These are phyloP conservation scores for Datnioides undecimradiatus DNA, from an alignment of 2,113 vertebrate species.

Conservation along the genomic window DNA sequence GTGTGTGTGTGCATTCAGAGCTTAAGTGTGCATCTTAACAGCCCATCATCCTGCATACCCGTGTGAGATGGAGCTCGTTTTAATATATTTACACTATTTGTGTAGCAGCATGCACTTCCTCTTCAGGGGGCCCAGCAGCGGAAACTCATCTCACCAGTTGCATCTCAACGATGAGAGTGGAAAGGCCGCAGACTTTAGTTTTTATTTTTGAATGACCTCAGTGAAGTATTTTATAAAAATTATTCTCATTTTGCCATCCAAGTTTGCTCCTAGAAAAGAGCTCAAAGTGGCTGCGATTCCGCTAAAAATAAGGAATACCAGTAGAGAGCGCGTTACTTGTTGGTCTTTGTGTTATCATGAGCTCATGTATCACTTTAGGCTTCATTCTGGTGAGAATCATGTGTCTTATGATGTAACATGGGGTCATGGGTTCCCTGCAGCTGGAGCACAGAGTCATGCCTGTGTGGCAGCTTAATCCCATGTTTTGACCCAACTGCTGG, in stretches of 20 bases:
- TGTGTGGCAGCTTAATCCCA: neutral
- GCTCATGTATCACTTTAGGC: neutral
- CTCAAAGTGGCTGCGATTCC: neutral
- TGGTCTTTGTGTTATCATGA: neutral
- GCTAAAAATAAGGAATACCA: neutral
- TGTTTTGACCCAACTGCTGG: constrained; percentile 29
- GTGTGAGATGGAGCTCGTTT: neutral
- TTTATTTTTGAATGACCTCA: neutral
- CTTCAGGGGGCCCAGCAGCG: neutral
- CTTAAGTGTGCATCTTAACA: neutral
- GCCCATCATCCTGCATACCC: neutral
- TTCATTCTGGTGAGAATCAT: neutral
- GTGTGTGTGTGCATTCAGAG: constrained; percentile 9
- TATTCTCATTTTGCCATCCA: neutral
- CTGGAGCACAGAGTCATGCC: neutral
- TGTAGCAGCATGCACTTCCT: constrained; percentile 5
- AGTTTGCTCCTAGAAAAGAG: neutral
- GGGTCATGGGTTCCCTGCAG: constrained; percentile 30
- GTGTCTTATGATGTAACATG: constrained; percentile 13
- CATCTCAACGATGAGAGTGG: neutral
- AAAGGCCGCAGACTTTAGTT: neutral
- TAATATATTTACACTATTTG: neutral
- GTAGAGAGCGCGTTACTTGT: neutral
- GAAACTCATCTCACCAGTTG: neutral
- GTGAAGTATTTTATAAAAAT: neutral